phyloP scores from a whole-genome alignment of 2,888 invertebrate genomes.

The Trachelus troglodyta region DNA sequence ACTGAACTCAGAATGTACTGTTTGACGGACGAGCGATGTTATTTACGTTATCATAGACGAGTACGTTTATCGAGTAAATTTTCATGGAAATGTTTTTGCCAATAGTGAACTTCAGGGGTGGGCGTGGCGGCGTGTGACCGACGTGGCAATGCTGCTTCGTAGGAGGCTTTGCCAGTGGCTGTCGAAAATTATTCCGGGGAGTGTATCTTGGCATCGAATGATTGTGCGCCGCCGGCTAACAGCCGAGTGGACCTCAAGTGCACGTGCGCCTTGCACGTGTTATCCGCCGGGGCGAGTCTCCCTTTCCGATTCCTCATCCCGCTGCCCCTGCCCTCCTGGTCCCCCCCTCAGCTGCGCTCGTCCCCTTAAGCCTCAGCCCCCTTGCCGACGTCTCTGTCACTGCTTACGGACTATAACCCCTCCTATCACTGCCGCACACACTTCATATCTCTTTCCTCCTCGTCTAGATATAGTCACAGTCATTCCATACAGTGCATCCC shows the following conservation, averaged over 20 bases:
- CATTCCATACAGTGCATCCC: neutral
- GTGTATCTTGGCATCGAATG: conserved; percentile 64
- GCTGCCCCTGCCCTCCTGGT: conserved; percentile 4
- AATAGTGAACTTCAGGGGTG: neutral
- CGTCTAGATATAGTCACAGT: neutral
- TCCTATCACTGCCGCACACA: neutral
- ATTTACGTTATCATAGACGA: neutral
- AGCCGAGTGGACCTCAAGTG: conserved; percentile 59
- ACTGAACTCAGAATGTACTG: neutral
- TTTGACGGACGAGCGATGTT: neutral
- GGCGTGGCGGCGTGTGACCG: neutral
- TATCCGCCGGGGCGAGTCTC: conserved; percentile 57
- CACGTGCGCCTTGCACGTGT: conserved; percentile 65
- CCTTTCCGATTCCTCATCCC: conserved; percentile 51
- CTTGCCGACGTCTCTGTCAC: neutral
- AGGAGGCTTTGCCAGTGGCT: neutral
- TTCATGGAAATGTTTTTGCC: neutral
- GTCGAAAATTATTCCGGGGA: conserved; percentile 60
- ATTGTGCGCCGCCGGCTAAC: conserved; percentile 60
- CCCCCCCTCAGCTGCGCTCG: conserved; percentile 5
- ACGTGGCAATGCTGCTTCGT: neutral
- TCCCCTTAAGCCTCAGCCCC: neutral
- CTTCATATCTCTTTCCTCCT: neutral
- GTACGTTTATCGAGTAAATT: neutral
- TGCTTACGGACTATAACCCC: neutral